phyloP scores from a whole-genome alignment of 2,113 vertebrate genomes.

The Heterocephalus glaber region DNA sequence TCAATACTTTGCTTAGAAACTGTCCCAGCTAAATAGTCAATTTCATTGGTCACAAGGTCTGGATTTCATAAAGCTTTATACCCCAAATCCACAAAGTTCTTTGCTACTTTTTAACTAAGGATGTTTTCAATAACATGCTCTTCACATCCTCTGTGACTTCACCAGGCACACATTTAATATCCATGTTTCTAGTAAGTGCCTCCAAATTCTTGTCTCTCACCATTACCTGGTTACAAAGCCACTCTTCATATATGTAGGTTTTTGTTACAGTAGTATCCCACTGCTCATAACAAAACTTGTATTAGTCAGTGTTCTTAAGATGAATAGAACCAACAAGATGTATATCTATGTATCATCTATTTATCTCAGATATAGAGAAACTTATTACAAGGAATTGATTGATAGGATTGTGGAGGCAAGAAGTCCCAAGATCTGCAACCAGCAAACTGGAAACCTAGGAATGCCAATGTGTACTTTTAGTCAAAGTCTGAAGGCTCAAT shows the following conservation, averaged over 20 bases:
- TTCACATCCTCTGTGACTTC: background rate
- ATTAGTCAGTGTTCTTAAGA: background rate
- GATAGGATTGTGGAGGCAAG: background rate
- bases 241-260: background rate
- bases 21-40: background rate
- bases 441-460: background rate
- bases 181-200: background rate
- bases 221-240: background rate
- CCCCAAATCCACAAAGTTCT: background rate
- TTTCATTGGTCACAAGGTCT: background rate
- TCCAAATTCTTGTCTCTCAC: background rate
- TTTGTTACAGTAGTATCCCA: background rate
- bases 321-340: background rate
- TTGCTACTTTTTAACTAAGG: background rate
- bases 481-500: background rate
- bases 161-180: background rate
- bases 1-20: background rate
- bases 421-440: background rate
- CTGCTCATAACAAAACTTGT: background rate
- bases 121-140: background rate
- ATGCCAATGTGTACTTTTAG: background rate
- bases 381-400: background rate
- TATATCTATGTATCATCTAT: background rate
- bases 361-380: background rate
- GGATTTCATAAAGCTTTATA: background rate